These are phyloP conservation scores for Argyrosomus regius DNA, from an alignment of 2,797 vertebrate genomes.

Conservation along the genomic window DNA sequence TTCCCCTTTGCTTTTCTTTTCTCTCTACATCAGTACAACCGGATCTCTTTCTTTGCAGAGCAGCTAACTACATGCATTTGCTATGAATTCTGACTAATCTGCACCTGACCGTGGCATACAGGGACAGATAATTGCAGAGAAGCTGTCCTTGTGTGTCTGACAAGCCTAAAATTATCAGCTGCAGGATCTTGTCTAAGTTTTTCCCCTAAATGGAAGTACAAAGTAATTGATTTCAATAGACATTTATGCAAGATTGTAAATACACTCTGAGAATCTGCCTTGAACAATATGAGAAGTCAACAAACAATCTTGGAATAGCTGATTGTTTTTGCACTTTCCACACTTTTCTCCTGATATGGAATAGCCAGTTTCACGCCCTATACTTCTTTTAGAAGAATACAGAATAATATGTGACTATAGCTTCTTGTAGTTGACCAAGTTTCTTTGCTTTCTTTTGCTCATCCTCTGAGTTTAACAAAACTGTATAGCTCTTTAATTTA, in stretches of 20 bases:
- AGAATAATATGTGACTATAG: background rate
- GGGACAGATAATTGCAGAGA: conserved; percentile 9
- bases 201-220: background rate
- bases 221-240: background rate
- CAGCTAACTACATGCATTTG: background rate
- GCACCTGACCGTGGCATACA: conserved; percentile 2
- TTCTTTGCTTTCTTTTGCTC: no score
- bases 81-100: conserved; percentile 3
- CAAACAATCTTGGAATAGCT: no score
- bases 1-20: background rate
- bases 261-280: background rate
- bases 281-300: background rate
- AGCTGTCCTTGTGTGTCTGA: conserved; percentile 1
- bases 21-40: background rate
- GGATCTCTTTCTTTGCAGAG: background rate
- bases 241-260: background rate
- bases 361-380: background rate
- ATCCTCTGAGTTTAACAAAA: no score
- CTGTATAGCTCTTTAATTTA: no score
- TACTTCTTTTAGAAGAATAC: no score
- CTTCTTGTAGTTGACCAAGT: background rate
- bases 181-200: background rate
- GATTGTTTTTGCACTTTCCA: background rate
- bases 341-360: conserved; percentile 4
- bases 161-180: conserved; percentile 12